Evolutionary conservation across 2,888 invertebrate species (phyloP), one percentile per base, ranked within the genome.

Genomic region (Cabera pusaria): DNA sequence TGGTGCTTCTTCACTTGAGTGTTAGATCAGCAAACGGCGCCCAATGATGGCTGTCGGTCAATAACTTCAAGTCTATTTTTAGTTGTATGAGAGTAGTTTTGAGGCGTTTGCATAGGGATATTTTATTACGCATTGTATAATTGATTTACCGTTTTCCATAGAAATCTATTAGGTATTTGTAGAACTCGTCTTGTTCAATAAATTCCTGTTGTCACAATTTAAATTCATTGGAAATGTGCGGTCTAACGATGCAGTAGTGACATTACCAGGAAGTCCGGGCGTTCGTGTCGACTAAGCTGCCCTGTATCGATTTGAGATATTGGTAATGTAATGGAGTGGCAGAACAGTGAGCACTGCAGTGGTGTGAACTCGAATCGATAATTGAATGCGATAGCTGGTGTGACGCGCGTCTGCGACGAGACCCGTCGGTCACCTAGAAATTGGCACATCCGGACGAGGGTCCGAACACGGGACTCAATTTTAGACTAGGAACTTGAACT

Each of bases 401-500:
- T 64, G 60, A 56, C 65, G 63, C 58, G 62, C 37, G 62, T 66
- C 69, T 62, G 57, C 55, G 59, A 54, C 49, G 42, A 52, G 41
- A 49, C 41, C 35, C 48, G 49, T 44, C 56, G 48, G 58, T 62
- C 52, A 58, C 56, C 50, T 69, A 61, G 67, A 56, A 76, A 79
- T 79, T 79, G 75, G 71, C 71, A 69, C 70, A 65, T 81, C 79
- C 79, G 69, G 69, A 62, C 59, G 53, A 64, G 72, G 70, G 64
- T 64, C 58, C 56, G 57, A 50, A 34, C 47, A 43, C 56, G 55
- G 51, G 54, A 64, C 52, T 63, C 56, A 36, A 46, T 59, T 50
- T 55, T 49, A 54, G 50, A 45, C 35, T 22, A 31, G 41, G 26
- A 41, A 36, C 35, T 26, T 32, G 26, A 36, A 42, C 26, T 32